Evolutionary conservation across 2,888 invertebrate species (phyloP), one percentile per base, ranked within the genome.

Genomic region (Macaria liturata): DNA sequence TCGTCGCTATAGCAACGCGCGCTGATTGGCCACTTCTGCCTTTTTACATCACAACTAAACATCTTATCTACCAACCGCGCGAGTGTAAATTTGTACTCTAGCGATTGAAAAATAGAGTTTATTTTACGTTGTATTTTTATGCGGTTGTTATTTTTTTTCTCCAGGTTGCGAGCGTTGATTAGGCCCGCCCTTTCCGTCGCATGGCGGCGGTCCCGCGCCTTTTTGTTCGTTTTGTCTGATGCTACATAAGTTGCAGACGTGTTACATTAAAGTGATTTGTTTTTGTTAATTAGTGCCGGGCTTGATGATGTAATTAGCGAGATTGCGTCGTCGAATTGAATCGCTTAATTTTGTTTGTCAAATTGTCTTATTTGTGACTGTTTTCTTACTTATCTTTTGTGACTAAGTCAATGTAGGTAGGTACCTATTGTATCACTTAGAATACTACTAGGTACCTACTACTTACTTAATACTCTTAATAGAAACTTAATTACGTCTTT

Each of bases 21-120:
- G 78, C 84, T 89, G 85, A 90, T 90, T 89, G 88, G 90, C 89
- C 85, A 85, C 88, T 87, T 86, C 80, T 72, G 58, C 64, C 51
- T 60, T 55, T 63, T 63, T 61, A 58, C 59, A 59, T 61, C 74
- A 63, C 59, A 56, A 54, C 74, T 66, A 65, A 84, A 80, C 69
- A 78, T 54, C 66, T 65, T 75, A 86, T 84, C 78, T 70, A 62
- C 71, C 76, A 61, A 58, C 46, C 59, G 54, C 52, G 52, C 59
- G 67, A 70, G 78, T 74, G 79, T 70, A 66, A 84, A 80, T 79
- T 71, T 78, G 70, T 70, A 76, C 76, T 80, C 76, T 87, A 78
- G 39, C 58, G 3, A 2, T 2, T 50, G 48, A n/a, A 1, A 0
- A 0, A 34, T 81, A 84, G 73, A 74, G 83, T 72, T 75, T 65